Percentiles rank a stretch among this genome's conserved stretches.
These are phyloP conservation scores for Callipepla squamata DNA, from an alignment of 2,113 vertebrate species.

Conservation along the genomic window DNA sequence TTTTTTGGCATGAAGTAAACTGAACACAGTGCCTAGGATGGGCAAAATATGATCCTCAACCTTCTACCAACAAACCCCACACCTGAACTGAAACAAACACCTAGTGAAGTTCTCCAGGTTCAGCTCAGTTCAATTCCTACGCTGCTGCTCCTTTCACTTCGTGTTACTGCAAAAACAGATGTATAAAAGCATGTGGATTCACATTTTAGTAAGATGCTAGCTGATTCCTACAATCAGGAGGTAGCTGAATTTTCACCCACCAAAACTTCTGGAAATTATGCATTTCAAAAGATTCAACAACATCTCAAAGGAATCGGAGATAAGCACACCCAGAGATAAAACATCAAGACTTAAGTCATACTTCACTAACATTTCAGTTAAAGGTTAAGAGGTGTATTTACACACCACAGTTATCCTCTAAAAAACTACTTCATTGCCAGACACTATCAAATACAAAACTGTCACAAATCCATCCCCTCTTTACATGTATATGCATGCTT, in stretches of 20 bases:
- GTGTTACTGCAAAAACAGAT: not conserved
- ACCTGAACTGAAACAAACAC: not conserved
- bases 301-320: not conserved
- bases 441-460: conserved; percentile 26
- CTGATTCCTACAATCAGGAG: not conserved
- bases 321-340: not conserved
- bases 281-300: not conserved
- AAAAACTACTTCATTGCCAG: conserved; percentile 24
- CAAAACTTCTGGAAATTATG: not conserved
- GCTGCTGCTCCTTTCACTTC: not conserved
- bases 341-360: not conserved
- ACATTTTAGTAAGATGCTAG: not conserved
- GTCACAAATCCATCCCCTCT: not conserved
- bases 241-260: not conserved
- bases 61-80: not conserved
- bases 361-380: not conserved
- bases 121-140: not conserved
- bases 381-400: not conserved
- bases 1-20: not conserved
- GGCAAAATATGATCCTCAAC: not conserved
- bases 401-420: not conserved
- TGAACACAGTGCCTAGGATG: not conserved
- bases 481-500: not conserved
- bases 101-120: not conserved
- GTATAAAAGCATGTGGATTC: not conserved